These are phyloP conservation scores for Drosophila subpulchrella DNA, from an alignment of 1,140 invertebrate species.

Conservation along the genomic window DNA sequence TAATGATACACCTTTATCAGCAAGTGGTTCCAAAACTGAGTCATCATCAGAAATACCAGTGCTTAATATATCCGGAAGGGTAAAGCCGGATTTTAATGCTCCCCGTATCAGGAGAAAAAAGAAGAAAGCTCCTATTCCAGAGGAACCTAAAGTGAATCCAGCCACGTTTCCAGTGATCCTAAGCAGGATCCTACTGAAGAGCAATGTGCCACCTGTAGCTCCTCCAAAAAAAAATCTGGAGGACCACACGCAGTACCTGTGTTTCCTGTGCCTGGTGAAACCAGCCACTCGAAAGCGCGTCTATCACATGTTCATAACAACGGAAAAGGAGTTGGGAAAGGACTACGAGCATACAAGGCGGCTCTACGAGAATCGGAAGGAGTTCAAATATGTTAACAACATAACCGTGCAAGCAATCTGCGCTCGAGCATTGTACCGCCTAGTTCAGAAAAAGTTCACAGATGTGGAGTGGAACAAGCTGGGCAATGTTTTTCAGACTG, in stretches of 20 bases:
- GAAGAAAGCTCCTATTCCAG: constrained; percentile 3
- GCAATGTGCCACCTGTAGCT: neutral
- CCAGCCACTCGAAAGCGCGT: neutral
- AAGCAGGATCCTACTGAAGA: constrained; percentile 32
- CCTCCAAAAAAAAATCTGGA: neutral
- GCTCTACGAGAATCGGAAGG: constrained; percentile 37
- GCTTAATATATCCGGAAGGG: constrained; percentile 23
- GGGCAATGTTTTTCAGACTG: constrained; percentile 45
- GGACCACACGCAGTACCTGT: constrained; percentile 6
- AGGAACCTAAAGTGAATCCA: constrained; percentile 6
- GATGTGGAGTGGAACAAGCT: constrained; percentile 43
- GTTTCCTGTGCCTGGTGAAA: constrained; percentile 42
- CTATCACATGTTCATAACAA: constrained; percentile 44
- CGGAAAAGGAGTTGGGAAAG: neutral
- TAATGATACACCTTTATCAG: neutral
- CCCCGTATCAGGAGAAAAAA: constrained; percentile 27
- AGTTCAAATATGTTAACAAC: constrained; percentile 18
- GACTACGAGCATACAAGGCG: neutral
- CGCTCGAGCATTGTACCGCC: constrained; percentile 12
- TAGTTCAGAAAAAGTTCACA: constrained; percentile 19
- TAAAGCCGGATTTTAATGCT: neutral
- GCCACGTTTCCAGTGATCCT: constrained; percentile 22
- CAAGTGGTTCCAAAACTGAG: neutral
- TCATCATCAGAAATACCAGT: constrained; percentile 1
- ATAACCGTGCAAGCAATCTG: constrained; percentile 22